Evolutionary conservation across 2,113 vertebrate species (phyloP).

Genomic region (Prietella phreatophila): DNA sequence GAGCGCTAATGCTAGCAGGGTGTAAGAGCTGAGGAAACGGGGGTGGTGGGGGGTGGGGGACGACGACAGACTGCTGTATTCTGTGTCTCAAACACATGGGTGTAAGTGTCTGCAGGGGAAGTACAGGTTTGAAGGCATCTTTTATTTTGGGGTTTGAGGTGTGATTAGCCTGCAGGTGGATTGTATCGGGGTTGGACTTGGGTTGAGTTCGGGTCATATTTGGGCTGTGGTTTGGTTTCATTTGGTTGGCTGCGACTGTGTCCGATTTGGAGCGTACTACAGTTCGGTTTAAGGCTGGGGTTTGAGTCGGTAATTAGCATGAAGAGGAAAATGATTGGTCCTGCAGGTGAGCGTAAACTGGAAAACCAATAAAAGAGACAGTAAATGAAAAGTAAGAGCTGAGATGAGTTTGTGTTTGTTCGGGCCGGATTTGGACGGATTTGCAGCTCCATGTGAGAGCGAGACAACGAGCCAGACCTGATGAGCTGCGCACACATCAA

Average conservation of each 20-base stretch:
- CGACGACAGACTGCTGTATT: neutral
- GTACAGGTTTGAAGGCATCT: neutral
- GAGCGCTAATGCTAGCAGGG: neutral
- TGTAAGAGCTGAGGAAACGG: neutral
- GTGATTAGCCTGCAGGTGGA: neutral
- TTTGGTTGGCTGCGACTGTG: neutral
- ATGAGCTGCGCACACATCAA: constrained; percentile 66
- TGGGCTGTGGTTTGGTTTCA: neutral
- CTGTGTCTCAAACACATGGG: neutral
- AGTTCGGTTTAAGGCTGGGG: neutral
- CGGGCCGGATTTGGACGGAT: neutral
- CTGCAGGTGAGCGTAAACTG: neutral
- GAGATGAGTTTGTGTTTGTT: neutral
- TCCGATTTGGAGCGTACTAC: too few relatives aligned
- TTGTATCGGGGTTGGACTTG: neutral
- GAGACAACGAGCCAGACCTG: constrained; percentile 60
- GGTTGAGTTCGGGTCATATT: neutral
- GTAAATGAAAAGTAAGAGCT: neutral
- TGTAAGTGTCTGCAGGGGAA: neutral
- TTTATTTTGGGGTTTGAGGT: neutral
- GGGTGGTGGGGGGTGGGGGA: too few relatives aligned
- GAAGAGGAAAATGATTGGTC: neutral
- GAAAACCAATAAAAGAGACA: neutral
- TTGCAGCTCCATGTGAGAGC: neutral
- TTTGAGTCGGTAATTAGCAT: neutral